Base-by-base conservation (phyloP, 2,797 vertebrate genomes). In the Rhabdophis nuchalis region DNA sequence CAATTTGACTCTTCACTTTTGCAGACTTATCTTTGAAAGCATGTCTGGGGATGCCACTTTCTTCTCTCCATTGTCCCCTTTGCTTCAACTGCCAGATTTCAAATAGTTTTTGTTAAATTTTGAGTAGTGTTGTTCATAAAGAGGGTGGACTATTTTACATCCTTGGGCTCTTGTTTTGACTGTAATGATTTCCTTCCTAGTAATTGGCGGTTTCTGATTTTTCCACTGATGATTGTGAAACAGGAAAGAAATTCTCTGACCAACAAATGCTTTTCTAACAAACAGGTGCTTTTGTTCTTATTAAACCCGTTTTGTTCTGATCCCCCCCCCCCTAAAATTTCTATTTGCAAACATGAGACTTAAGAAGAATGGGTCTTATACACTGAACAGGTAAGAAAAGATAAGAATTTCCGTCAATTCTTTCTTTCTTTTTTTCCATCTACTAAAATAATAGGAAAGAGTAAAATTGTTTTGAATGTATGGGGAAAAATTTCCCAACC, bases 331-430 rank as follows among this genome's bases (percentile, higher is more conserved):
- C 86, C 96, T 98, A 95, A 98, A 97, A 95, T 97, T 98, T 93
- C 97, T 98, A 93, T 97, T 97, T 95, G 97, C 97, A 95, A 98
- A 93, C 94, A 98, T 98, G 98, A 97, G 98, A 96, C 98, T 98
- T 92, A 98, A 97, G 96, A 97, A 98, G 97, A 98, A 98, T 96
- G 98, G 98, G 36, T 98, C 98, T 82, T 98, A 98, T 95, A 98
- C 98, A 0, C 96, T 98, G 87, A 98, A 98, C 91, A 97, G 98
- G 98, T 99, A 98, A 98, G 98, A 96, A 54, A 2, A 1, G 10
- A 94, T 16, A 85, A 87, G 91, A 64, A 91, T 91, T 9, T 88
- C 23, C 12, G 16, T 82, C 1, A n/a, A 61, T 41, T 92, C 93
- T 92, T 36, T 92, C 93, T 92, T 36, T 82, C 10, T 92, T 16